phyloP scores from a whole-genome alignment of 2,888 invertebrate genomes.

The Pantelozetes paolii region DNA sequence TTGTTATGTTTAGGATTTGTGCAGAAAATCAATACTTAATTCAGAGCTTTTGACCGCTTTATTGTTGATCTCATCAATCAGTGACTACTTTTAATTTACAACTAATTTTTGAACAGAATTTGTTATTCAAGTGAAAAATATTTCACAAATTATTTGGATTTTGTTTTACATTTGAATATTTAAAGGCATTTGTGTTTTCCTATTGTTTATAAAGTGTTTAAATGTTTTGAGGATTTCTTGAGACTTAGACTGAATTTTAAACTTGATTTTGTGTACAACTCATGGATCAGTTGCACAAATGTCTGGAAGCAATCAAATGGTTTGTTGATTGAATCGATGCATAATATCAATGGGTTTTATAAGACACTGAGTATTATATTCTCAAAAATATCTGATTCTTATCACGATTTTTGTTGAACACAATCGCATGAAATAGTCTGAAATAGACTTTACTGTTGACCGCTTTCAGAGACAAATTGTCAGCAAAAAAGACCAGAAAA shows the following conservation, averaged over 20 bases:
- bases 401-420: slow-evolving; percentile 31
- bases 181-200: neutral
- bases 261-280: slow-evolving; percentile 19
- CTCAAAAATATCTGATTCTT: slow-evolving; percentile 26
- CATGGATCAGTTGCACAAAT: neutral
- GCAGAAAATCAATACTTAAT: no score
- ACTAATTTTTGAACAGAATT: neutral
- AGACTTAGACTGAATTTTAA: neutral
- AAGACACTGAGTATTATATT: neutral
- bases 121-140: neutral
- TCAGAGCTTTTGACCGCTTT: no score
- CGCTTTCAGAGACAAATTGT: neutral
- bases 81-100: neutral
- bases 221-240: slow-evolving; percentile 15
- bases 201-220: slow-evolving; percentile 4
- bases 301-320: slow-evolving; percentile 27
- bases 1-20: no score
- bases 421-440: slow-evolving; percentile 18
- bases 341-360: slow-evolving; percentile 30
- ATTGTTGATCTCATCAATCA: neutral
- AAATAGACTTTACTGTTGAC: slow-evolving; percentile 25
- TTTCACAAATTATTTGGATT: neutral
- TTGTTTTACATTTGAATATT: no score
- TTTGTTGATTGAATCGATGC: slow-evolving; percentile 34
- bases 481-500: no score